Conservation (phyloP, 2,797 vertebrate species). For the Poecilia velifera region DNA sequence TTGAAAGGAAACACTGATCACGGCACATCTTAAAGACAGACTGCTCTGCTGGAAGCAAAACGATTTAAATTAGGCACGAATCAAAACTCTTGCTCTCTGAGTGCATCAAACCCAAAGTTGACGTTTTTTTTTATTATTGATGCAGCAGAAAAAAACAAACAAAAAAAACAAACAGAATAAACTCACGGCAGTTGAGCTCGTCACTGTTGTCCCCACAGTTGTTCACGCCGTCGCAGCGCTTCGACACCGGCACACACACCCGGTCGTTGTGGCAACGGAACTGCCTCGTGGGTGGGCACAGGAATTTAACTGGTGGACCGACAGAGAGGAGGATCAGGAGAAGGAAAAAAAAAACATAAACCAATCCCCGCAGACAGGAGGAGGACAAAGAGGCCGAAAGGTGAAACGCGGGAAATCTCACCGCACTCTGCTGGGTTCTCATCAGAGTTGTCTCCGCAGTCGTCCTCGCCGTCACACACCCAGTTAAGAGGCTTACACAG, state of each 20-base stretch:
- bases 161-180: not conserved
- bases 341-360: not conserved
- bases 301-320: conserved; percentile 81
- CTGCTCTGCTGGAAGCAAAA: not conserved
- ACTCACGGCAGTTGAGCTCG: conserved; percentile 91
- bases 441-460: conserved; percentile 95
- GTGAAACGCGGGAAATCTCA: conserved; percentile 65
- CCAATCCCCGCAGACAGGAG: not conserved
- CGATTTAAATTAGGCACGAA: not conserved
- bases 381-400: not conserved
- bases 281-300: conserved; percentile 91
- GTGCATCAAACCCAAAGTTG: not conserved
- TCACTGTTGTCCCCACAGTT: conserved; percentile 94
- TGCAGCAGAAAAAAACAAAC: not conserved
- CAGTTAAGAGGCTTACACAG: conserved; percentile 93
- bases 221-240: conserved; percentile 89
- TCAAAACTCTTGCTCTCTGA: not conserved
- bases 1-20: not conserved
- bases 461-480: conserved; percentile 93
- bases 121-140: not conserved
- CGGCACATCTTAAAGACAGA: not conserved
- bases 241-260: conserved; percentile 88
- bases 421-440: conserved; percentile 91
- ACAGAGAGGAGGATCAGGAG: conserved; percentile 4
- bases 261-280: conserved; percentile 95